These are phyloP conservation scores for Drosophila busckii DNA, from an alignment of 1,140 invertebrate species.

Conservation along the genomic window DNA sequence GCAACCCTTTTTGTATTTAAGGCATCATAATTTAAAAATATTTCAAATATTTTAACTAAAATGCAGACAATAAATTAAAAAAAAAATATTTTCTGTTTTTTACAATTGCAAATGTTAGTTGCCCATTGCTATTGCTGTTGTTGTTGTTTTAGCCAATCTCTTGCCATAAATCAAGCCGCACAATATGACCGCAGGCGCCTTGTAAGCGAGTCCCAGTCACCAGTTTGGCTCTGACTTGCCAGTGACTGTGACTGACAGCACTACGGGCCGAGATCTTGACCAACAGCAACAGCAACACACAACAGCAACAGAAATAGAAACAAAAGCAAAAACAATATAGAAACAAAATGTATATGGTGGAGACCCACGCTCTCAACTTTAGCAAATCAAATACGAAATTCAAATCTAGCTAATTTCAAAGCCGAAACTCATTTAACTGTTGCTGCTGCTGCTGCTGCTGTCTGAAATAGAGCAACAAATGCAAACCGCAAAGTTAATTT, in stretches of 20 bases:
- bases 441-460: neutral
- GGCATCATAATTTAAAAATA: slow-evolving; percentile 4
- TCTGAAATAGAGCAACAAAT: slow-evolving; percentile 52
- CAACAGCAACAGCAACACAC: slow-evolving; percentile 26
- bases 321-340: neutral
- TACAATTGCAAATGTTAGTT: slow-evolving; percentile 64
- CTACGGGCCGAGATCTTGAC: slow-evolving; percentile 66
- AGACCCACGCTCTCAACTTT: slow-evolving; percentile 61
- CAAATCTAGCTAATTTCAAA: slow-evolving; percentile 75
- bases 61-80: slow-evolving; percentile 43
- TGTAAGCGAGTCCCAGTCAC: slow-evolving; percentile 71
- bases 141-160: slow-evolving; percentile 54
- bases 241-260: slow-evolving; percentile 57
- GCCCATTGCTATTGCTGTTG: slow-evolving; percentile 35
- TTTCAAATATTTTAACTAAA: slow-evolving; percentile 27
- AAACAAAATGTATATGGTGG: slow-evolving; percentile 30
- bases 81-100: no score
- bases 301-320: slow-evolving; percentile 1
- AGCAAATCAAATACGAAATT: slow-evolving; percentile 75
- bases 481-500: slow-evolving; percentile 68
- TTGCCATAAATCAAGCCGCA: slow-evolving; percentile 72
- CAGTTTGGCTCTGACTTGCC: slow-evolving; percentile 45
- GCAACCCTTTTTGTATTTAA: neutral
- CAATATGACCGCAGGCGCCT: slow-evolving; percentile 71
- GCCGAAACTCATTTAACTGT: slow-evolving; percentile 67